Conservation (phyloP, 2,113 vertebrate species). For the Seriola aureovittata region DNA sequence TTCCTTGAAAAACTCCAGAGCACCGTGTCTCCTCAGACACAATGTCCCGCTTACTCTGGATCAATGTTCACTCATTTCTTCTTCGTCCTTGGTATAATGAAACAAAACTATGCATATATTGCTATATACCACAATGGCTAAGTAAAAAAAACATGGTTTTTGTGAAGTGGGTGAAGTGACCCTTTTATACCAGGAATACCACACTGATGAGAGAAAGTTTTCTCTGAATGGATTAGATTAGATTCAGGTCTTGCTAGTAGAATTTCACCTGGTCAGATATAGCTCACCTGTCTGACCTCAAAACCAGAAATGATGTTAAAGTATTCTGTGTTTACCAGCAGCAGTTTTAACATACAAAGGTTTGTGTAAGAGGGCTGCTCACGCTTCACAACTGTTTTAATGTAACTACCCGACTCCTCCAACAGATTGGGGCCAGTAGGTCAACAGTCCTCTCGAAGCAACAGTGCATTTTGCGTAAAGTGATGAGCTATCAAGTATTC, state of each 20-base stretch:
- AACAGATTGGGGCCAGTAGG: conserved; percentile 59
- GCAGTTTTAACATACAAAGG: background rate
- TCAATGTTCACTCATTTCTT: background rate
- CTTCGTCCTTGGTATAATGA: background rate
- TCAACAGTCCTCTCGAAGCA: conserved; percentile 53
- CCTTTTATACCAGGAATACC: background rate
- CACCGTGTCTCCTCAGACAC: background rate
- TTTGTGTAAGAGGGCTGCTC: background rate
- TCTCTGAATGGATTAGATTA: background rate
- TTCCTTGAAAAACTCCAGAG: background rate
- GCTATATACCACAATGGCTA: too few relatives aligned
- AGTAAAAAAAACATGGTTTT: background rate
- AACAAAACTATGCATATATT: background rate
- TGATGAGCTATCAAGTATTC: conserved; percentile 70
- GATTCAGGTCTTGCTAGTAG: too few relatives aligned
- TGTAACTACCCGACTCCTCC: conserved; percentile 30
- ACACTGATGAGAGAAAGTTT: background rate
- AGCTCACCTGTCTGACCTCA: background rate
- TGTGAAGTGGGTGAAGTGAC: background rate
- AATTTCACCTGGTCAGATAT: too few relatives aligned
- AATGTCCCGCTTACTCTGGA: background rate
- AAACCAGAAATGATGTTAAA: background rate
- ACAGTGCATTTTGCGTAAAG: conserved; percentile 59
- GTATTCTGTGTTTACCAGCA: background rate
- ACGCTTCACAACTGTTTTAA: background rate